Evolutionary conservation across 2,888 invertebrate genomes (phyloP).

Genomic region (Prenolepis imparis): DNA sequence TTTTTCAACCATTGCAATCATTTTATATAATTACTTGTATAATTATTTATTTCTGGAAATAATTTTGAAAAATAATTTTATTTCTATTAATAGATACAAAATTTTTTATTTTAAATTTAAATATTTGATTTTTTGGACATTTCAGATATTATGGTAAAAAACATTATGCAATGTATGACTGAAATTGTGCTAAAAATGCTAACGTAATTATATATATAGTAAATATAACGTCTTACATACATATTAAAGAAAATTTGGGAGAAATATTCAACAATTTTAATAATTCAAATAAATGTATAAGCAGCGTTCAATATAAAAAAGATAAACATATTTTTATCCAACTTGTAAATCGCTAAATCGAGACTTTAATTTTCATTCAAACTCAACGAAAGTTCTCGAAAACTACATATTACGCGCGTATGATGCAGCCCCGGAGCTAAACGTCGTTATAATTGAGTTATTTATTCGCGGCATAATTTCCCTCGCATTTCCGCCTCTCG

Average conservation of each 20-base stretch:
- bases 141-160: neutral
- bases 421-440: constrained; percentile 21
- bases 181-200: neutral
- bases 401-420: constrained; percentile 39
- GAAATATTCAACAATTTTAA: constrained; percentile 12
- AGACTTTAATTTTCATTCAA: constrained; percentile 39
- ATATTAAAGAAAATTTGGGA: neutral
- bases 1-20: neutral
- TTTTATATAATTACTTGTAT: neutral
- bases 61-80: neutral
- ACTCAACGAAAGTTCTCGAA: constrained; percentile 33
- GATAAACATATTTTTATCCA: constrained; percentile 11
- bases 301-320: neutral
- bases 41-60: neutral
- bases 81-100: neutral
- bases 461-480: constrained; percentile 50
- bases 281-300: neutral
- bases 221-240: neutral
- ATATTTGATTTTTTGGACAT: neutral
- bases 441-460: constrained; percentile 51
- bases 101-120: neutral
- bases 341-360: constrained; percentile 18
- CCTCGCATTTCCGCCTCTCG: constrained; percentile 8
- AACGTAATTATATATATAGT: neutral
- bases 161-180: neutral